A percentile compares a stretch with the other conserved stretches of the same genome.
Conservation (phyloP, 30 jellyfish, hydroid and myxozoan species). For the Turritopsis dohrnii region DNA sequence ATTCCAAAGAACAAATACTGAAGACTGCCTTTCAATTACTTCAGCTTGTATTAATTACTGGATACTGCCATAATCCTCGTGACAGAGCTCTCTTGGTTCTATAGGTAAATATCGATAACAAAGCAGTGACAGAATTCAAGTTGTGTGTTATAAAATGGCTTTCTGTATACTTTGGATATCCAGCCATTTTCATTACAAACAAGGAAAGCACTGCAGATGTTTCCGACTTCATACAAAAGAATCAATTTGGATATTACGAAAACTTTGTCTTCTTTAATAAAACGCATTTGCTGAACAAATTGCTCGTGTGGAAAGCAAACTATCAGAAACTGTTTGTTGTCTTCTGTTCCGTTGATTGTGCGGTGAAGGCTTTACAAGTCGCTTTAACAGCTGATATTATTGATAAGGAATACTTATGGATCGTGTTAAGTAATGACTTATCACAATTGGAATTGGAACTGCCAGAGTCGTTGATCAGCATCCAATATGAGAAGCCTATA, state of each 20-base stretch:
- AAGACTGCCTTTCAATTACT: too few species aligned
- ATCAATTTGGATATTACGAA: background rate
- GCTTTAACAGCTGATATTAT: background rate
- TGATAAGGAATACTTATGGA: background rate
- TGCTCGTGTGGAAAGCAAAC: background rate
- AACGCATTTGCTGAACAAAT: background rate
- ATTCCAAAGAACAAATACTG: too few species aligned
- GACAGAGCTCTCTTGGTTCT: background rate
- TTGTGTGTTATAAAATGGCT: constrained; percentile 1
- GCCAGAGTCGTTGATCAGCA: background rate
- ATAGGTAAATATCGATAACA: background rate
- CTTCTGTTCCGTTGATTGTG: background rate
- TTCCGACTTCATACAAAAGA: background rate
- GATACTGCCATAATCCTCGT: background rate
- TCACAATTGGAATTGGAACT: background rate
- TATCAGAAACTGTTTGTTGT: background rate
- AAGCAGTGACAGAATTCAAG: background rate
- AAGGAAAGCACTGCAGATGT: background rate
- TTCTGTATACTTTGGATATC: background rate
- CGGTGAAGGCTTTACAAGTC: background rate
- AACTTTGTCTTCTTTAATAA: background rate
- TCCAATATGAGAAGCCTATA: background rate
- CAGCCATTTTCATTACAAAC: background rate
- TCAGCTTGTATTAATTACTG: too few species aligned
- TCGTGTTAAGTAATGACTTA: background rate